Conservation (phyloP, 1,140 invertebrate species). For the Eufriesea mexicana region DNA sequence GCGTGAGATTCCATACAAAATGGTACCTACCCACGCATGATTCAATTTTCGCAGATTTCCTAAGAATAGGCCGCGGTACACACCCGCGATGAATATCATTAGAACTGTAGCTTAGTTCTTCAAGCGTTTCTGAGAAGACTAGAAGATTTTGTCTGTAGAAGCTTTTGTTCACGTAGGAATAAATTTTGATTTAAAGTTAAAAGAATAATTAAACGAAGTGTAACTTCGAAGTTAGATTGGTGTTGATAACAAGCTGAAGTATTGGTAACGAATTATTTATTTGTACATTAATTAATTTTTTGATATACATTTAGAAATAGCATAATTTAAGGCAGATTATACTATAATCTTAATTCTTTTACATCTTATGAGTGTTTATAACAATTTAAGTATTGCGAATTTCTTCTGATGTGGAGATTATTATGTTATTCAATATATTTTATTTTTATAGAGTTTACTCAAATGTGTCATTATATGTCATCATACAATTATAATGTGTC, state of each 20-base stretch:
- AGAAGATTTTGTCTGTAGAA: not conserved
- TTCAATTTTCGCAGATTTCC: slow-evolving; percentile 65
- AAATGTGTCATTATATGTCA: not conserved
- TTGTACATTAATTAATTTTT: not conserved
- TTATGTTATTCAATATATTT: not conserved
- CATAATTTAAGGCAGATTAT: not conserved
- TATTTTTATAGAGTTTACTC: not conserved
- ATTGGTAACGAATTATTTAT: not conserved
- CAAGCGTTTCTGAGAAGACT: slow-evolving; percentile 62
- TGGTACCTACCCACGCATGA: slow-evolving; percentile 33
- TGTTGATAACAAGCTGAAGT: not conserved
- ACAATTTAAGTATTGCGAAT: not conserved
- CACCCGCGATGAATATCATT: slow-evolving; percentile 62
- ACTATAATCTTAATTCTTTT: not conserved
- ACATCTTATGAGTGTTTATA: not conserved
- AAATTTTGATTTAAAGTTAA: not conserved
- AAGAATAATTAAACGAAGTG: not conserved
- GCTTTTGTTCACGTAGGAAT: not conserved
- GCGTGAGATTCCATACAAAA: slow-evolving; percentile 6
- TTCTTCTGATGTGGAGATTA: not conserved
- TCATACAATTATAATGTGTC: not conserved
- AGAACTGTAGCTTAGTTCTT: slow-evolving; percentile 63
- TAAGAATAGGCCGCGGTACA: slow-evolving; percentile 68
- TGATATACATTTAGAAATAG: not conserved
- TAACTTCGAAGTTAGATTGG: not conserved